phyloP scores from a whole-genome alignment of 2,113 vertebrate species.

The Sebastes schlegelii region DNA sequence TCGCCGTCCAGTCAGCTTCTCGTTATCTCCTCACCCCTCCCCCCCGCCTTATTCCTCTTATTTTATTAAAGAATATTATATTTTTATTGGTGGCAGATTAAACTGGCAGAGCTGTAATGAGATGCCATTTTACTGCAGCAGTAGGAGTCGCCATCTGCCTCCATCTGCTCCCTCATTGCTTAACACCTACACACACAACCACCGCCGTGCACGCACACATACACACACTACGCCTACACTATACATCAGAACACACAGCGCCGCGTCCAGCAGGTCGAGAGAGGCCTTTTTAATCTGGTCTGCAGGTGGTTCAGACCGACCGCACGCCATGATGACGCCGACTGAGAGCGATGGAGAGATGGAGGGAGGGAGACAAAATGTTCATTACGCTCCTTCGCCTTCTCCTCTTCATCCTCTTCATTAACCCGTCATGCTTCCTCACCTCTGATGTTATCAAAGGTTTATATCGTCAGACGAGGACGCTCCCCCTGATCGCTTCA shows the following conservation, averaged over 20 bases:
- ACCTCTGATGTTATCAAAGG: neutral
- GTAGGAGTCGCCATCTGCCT: constrained; percentile 75
- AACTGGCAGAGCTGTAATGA: constrained; percentile 64
- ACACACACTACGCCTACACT: neutral
- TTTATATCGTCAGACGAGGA: too few species aligned
- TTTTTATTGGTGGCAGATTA: constrained; percentile 57
- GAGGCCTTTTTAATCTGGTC: constrained; percentile 44
- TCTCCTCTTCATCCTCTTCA: neutral
- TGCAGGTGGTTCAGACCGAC: constrained; percentile 28
- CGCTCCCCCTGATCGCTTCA: too few species aligned
- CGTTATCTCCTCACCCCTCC: constrained; percentile 19
- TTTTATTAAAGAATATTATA: constrained; percentile 41
- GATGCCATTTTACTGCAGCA: constrained; percentile 65
- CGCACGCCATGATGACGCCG: neutral
- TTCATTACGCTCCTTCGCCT: neutral
- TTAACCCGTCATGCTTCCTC: neutral
- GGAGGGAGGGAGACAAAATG: neutral
- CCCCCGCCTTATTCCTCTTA: constrained; percentile 37
- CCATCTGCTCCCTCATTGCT: constrained; percentile 63
- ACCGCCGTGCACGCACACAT: constrained; percentile 17
- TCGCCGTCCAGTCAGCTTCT: constrained; percentile 12
- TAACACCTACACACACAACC: constrained; percentile 33
- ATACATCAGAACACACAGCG: neutral
- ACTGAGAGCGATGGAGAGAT: neutral
- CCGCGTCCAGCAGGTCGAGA: constrained; percentile 47